phyloP scores from a whole-genome alignment of 2,888 invertebrate genomes.

The Dermolepida albohirtum region DNA sequence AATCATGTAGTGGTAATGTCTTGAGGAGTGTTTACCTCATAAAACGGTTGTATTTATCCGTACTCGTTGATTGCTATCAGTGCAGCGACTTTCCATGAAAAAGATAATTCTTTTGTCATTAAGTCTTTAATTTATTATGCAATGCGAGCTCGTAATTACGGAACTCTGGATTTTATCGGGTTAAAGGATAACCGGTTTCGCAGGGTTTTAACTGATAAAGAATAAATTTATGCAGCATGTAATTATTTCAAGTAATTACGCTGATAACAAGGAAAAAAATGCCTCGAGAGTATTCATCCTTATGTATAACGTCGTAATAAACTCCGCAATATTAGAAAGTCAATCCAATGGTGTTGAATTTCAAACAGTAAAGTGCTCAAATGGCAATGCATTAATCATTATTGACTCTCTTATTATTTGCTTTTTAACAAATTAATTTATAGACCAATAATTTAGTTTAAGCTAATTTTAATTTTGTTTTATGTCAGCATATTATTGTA shows the following conservation, averaged over 20 bases:
- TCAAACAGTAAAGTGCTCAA: no score
- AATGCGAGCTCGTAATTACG: slow-evolving; percentile 39
- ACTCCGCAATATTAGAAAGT: no score
- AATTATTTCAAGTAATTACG: slow-evolving; percentile 31
- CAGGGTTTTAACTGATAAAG: slow-evolving; percentile 25
- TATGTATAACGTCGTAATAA: no score
- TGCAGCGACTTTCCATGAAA: slow-evolving; percentile 21
- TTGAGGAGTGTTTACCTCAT: neutral
- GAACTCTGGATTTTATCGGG: slow-evolving; percentile 41
- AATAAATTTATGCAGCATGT: slow-evolving; percentile 32
- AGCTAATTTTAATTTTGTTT: no score
- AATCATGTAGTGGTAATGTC: no score
- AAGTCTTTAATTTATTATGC: slow-evolving; percentile 42
- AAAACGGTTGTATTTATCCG: slow-evolving; percentile 27
- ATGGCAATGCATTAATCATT: no score
- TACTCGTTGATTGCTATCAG: slow-evolving; percentile 21
- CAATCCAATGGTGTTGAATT: no score
- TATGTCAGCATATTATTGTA: no score
- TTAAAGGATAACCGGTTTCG: slow-evolving; percentile 29
- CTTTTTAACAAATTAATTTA: no score
- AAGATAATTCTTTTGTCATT: slow-evolving; percentile 43
- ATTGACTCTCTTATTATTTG: no score
- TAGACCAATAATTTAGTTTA: no score
- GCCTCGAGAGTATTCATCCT: neutral
- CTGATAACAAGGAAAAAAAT: slow-evolving; percentile 20